Conservation (phyloP, 1,140 invertebrate species). For the Drosophila athabasca region DNA sequence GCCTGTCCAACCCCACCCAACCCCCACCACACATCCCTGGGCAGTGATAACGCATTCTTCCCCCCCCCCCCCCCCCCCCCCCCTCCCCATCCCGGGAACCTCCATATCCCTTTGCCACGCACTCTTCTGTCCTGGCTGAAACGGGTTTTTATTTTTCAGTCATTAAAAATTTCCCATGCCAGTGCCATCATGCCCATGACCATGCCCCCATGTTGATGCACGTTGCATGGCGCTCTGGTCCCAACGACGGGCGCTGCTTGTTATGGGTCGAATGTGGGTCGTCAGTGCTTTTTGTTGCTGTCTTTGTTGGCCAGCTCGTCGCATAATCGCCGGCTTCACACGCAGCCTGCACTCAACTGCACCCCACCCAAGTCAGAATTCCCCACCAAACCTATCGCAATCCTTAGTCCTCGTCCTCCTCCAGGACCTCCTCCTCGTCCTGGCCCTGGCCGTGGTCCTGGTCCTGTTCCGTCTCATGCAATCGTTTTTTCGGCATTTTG, state of each 20-base stretch:
- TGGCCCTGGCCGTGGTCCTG: no score
- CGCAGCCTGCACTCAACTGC: conserved; percentile 39
- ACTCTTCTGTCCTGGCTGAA: conserved; percentile 25
- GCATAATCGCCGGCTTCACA: conserved; percentile 78
- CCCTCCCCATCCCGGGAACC: no score
- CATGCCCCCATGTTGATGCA: neutral
- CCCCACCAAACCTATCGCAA: no score
- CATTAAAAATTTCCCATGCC: conserved; percentile 72
- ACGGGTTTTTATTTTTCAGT: conserved; percentile 58
- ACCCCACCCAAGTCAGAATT: no score
- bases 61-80: conserved; percentile 11
- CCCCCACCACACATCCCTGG: neutral
- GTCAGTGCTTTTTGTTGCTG: conserved; percentile 52
- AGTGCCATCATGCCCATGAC: neutral
- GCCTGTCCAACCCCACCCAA: neutral
- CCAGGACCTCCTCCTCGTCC: neutral
- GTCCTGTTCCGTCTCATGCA: neutral
- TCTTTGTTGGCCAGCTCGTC: conserved; percentile 66
- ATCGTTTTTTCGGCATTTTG: conserved; percentile 61
- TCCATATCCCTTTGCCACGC: conserved; percentile 32
- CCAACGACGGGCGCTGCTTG: conserved; percentile 24
- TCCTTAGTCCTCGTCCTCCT: neutral
- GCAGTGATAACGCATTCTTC: conserved; percentile 27
- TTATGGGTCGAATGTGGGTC: conserved; percentile 80
- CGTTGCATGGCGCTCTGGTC: conserved; percentile 13